Evolutionary conservation across 1,140 invertebrate genomes (phyloP), one percentile per base, ranked within the genome.

Genomic region (Leptinotarsa defecta): DNA sequence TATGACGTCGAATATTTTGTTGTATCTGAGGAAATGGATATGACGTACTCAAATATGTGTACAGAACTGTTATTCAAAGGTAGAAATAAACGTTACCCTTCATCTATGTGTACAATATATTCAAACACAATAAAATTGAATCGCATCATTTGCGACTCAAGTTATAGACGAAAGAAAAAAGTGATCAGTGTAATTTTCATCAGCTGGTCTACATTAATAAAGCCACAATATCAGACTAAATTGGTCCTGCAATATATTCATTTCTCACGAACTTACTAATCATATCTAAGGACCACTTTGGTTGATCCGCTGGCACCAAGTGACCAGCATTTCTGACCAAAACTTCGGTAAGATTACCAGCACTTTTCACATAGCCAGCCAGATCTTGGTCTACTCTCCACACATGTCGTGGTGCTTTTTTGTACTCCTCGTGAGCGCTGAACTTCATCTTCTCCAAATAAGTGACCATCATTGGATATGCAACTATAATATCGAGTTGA

Each of bases 401-500:
- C 15, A 90, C 86, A 13, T 88, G 84, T 73, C 92, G 87, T 2
- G 83, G 64, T 5, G 92, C 89, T 61, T 75, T 87, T 78, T 87
- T 88, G 82, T 94, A 95, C 52, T 89, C 87, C 6, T 89, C 83
- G 0, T 89, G 85, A 2, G 89, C 88, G 19, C 85, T 83, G 89
- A 93, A 95, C 8, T 91, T 81, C 2, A 95, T 81, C 34, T 90
- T 87, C 70, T 84, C 82, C 13, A 95, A 79, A 83, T 92, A 94
- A 77, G 90, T 91, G 77, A 91, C 90, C 0, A 93, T 94, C 13
- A 93, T 86, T 13, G 93, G 91, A 81, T 94, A 94, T 0, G 94
- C 91, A 5, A 94, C 91, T 71, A 95, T 94, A 68, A 96, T 91
- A 84, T 96, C 95, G 67, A 95, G 85, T 83, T 96, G 94, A 3